Conservation (phyloP, 1,140 invertebrate species). For the Orchestia grillus region DNA sequence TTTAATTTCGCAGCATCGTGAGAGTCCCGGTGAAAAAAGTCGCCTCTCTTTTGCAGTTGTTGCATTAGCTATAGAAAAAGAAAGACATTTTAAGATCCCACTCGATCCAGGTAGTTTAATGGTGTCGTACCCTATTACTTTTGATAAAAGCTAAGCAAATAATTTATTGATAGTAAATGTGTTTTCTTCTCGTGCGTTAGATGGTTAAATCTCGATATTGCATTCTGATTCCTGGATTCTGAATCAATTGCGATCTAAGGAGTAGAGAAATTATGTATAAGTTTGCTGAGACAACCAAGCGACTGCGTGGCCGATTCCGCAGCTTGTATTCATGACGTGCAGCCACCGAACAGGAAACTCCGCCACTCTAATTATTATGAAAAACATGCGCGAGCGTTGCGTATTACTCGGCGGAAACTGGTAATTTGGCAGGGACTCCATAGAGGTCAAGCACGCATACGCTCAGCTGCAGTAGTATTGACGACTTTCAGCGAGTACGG, state of each 20-base stretch:
- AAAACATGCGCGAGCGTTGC: constrained; percentile 2
- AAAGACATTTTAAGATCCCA: neutral
- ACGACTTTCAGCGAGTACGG: neutral
- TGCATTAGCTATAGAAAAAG: neutral
- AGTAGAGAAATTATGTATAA: neutral
- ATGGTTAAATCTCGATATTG: neutral
- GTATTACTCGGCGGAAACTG: constrained; percentile 27
- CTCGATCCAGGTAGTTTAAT: neutral
- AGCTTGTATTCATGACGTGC: neutral
- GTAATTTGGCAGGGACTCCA: constrained; percentile 1
- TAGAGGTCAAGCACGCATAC: constrained; percentile 44
- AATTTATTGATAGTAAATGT: neutral
- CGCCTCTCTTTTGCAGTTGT: neutral
- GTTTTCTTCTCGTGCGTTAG: neutral
- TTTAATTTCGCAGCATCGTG: neutral
- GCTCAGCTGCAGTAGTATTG: neutral
- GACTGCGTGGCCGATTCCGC: neutral
- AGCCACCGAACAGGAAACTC: constrained; percentile 16
- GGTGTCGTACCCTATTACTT: neutral
- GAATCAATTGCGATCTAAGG: neutral
- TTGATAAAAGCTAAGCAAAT: neutral
- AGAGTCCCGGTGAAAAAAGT: neutral
- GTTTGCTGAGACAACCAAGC: neutral
- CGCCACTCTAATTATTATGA: constrained; percentile 25
- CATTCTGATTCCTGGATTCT: neutral